phyloP scores from a whole-genome alignment of 2,113 vertebrate genomes.

The Etheostoma cragini region DNA sequence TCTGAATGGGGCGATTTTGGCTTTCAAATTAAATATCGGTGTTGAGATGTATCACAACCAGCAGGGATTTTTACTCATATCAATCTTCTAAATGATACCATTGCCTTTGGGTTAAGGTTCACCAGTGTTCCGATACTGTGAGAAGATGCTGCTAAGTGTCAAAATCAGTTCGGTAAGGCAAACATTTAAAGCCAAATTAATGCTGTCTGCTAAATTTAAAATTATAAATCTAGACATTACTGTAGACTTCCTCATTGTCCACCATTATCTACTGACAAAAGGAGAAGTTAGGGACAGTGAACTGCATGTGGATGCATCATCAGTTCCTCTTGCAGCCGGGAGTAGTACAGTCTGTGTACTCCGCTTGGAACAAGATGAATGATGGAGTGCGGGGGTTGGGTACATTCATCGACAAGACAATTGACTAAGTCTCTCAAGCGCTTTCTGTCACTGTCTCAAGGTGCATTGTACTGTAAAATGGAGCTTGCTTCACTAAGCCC shows the following conservation, averaged over 20 bases:
- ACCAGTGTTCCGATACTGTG: neutral
- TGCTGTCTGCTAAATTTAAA: neutral
- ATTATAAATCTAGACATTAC: constrained; percentile 22
- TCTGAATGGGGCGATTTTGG: constrained; percentile 31
- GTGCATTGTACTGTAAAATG: constrained; percentile 83
- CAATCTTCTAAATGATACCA: constrained; percentile 3
- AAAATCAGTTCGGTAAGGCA: neutral
- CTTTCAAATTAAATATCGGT: constrained; percentile 1
- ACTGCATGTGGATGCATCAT: constrained; percentile 37
- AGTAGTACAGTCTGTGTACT: constrained; percentile 35
- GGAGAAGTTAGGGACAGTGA: constrained; percentile 17
- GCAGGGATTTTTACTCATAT: neutral
- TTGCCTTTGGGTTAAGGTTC: constrained; percentile 1
- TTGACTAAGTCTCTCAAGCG: constrained; percentile 59
- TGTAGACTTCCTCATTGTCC: constrained; percentile 6
- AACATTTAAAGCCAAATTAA: neutral
- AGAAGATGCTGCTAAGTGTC: neutral
- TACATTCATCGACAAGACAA: constrained; percentile 72
- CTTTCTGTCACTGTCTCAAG: constrained; percentile 78
- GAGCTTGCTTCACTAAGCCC: constrained; percentile 75
- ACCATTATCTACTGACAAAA: constrained; percentile 13
- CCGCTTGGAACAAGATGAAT: constrained; percentile 67
- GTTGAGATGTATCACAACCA: constrained; percentile 14
- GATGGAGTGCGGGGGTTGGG: constrained; percentile 64
- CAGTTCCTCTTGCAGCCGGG: constrained; percentile 39